Percentiles rank a stretch among this genome's conserved stretches.
These are phyloP conservation scores for Gambusia affinis DNA, from an alignment of 2,113 vertebrate species.

Conservation along the genomic window DNA sequence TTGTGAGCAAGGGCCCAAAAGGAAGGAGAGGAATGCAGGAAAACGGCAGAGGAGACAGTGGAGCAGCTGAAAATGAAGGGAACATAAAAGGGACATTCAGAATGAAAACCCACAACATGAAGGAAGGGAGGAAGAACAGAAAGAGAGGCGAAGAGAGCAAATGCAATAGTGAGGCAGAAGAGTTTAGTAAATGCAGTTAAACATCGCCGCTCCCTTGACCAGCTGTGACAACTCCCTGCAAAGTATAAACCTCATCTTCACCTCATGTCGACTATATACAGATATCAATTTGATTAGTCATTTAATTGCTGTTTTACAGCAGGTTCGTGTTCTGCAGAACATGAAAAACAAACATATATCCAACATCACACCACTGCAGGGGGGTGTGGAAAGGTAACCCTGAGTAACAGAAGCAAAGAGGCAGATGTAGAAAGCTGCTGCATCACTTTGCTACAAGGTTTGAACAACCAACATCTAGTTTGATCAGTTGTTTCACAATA, in stretches of 20 bases:
- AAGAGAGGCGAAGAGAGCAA: not conserved
- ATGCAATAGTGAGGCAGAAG: not conserved
- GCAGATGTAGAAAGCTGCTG: no score
- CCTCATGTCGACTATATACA: slow-evolving; percentile 34
- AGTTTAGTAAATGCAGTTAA: slow-evolving; percentile 36
- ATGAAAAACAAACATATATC: no score
- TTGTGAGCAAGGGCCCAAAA: not conserved
- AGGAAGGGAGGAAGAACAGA: not conserved
- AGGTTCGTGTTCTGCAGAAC: no score
- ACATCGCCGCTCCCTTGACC: slow-evolving; percentile 16
- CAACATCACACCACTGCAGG: no score
- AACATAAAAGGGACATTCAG: not conserved
- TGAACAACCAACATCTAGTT: no score
- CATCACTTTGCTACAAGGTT: no score
- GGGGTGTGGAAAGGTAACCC: no score
- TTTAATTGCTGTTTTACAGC: no score
- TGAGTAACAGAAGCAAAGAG: no score
- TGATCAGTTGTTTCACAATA: no score
- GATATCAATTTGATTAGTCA: not conserved
- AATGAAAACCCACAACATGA: not conserved
- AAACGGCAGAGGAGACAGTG: not conserved
- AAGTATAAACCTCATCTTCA: slow-evolving; percentile 41
- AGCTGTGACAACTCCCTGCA: slow-evolving; percentile 18
- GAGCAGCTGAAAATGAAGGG: not conserved
- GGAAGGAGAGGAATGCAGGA: not conserved